These are phyloP conservation scores for Ophioninae sp. DNA, from an alignment of 2,888 invertebrate genomes.

Conservation along the genomic window DNA sequence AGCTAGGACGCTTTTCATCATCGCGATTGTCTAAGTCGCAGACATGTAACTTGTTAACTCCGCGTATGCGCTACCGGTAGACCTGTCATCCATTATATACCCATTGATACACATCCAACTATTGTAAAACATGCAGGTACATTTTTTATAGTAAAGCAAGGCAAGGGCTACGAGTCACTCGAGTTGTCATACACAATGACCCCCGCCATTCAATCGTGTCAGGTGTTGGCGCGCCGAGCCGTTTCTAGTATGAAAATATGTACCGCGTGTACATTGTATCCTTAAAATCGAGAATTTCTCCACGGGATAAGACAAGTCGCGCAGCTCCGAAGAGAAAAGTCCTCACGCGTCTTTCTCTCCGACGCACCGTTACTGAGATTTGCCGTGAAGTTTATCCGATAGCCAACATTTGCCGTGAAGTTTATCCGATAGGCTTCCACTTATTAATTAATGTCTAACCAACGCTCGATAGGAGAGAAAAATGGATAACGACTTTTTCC, in stretches of 20 bases:
- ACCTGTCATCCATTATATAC: background rate
- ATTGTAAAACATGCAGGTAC: background rate
- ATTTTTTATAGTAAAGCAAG: background rate
- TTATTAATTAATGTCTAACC: background rate
- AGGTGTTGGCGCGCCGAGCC: background rate
- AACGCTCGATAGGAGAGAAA: background rate
- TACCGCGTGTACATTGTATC: background rate
- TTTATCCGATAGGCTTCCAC: background rate
- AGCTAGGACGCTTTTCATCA: conserved; percentile 20
- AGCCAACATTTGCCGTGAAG: background rate
- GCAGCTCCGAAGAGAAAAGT: background rate
- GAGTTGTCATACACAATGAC: background rate
- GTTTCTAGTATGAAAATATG: background rate
- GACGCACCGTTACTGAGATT: background rate
- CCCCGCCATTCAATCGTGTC: background rate
- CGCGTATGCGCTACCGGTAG: background rate
- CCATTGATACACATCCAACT: background rate
- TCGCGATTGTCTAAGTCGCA: background rate
- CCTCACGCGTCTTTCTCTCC: background rate
- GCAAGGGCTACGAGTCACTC: background rate
- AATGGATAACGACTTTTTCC: background rate
- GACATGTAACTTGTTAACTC: background rate
- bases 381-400: too few relatives aligned
- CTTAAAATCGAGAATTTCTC: background rate
- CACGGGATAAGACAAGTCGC: background rate